Evolutionary conservation across 53 echinoderm and acorn worm species (phyloP), one percentile per base, ranked within the genome.

Genomic region (Zoroaster sp.): DNA sequence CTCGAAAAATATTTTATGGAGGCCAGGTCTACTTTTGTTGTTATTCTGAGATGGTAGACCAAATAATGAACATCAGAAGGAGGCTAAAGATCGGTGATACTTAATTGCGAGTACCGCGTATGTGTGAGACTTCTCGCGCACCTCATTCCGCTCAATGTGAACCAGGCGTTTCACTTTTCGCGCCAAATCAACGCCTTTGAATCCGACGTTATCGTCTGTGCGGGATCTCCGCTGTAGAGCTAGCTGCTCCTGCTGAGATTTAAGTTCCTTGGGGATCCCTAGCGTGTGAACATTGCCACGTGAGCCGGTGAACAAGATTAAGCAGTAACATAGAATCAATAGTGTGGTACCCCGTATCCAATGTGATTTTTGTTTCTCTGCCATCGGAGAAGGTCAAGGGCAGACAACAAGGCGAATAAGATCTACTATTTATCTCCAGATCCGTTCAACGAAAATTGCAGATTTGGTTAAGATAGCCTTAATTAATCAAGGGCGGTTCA

Each of bases 381-480:
- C 3, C 63, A 10, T 25, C 28, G 23, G 69, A 44, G 45, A 70
- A 71, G 85, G 85, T 85, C 85, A 85, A 85, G 85, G 85, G 18
- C 71, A 52, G 21, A 74, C 35, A 40, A 74, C 40, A 41, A 32
- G 20, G 51, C 23, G 43, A 68, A 67, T 67, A 83, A 87, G 70
- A 74, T 74, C 72, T 71, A 47, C 71, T 47, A 71, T 70, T 71
- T 71, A 85, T 32, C 47, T 37, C 4, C 74, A 17, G 47, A 85
- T 85, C 71, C 71, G 18, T 85, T 85, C 85, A 85, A 85, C 49
- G 63, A 23, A 71, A 70, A 85, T 85, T 85, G 85, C 46, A 70
- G 85, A 85, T 85, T 85, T 46, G 85, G 85, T 71, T 85, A 85
- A 69, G 85, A 85, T 85, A 71, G 47, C 38, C 51, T 34, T 71